Conservation (phyloP, 2,113 vertebrate species). For the Macquaria ambigua region DNA sequence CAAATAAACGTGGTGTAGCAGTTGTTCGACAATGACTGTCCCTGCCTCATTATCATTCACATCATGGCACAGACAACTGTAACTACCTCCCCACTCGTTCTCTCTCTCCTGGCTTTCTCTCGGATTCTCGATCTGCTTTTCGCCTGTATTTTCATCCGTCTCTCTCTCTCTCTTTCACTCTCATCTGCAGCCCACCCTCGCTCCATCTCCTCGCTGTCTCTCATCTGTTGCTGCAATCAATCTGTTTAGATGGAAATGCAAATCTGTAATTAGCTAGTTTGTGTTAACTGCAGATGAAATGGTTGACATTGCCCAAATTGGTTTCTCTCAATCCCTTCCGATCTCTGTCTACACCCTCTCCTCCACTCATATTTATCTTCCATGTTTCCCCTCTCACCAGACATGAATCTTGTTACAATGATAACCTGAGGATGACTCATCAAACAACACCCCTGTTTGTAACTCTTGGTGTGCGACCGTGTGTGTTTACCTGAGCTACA, state of each 20-base stretch:
- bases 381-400: conserved; percentile 2
- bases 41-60: conserved; percentile 32
- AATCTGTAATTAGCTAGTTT: conserved; percentile 55
- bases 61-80: conserved; percentile 29
- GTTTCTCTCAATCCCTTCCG: background rate
- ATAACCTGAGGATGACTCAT: conserved; percentile 39
- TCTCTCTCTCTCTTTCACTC: background rate
- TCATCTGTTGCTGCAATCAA: conserved; percentile 35
- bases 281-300: conserved; percentile 35
- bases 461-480: background rate
- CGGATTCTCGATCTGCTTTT: conserved; percentile 7
- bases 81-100: background rate
- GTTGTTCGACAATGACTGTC: background rate
- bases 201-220: background rate
- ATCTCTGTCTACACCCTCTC: background rate
- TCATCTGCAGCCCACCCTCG: background rate
- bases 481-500: conserved; percentile 36
- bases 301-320: conserved; percentile 42
- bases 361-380: background rate
- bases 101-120: background rate
- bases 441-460: conserved; percentile 40
- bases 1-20: conserved; percentile 7
- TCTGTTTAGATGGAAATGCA: conserved; percentile 44
- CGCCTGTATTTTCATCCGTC: background rate
- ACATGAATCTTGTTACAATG: conserved; percentile 9